Conservation (phyloP, 2,113 vertebrate genomes). For the Vicugna pacos region DNA sequence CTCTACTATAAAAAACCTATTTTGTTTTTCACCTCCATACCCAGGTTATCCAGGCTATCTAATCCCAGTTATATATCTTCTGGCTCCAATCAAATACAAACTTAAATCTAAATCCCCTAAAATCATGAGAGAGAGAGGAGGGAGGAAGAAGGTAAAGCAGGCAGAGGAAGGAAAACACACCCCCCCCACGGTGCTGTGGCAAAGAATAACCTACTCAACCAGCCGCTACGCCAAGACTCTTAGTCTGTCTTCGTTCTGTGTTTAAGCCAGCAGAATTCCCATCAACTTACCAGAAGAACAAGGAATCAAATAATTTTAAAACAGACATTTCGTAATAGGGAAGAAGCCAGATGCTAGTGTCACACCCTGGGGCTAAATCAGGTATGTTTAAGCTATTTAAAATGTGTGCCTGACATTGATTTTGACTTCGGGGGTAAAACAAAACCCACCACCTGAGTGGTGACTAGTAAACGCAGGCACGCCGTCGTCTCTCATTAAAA, state of each 20-base stretch:
- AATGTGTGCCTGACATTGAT: background rate
- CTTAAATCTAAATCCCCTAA: background rate
- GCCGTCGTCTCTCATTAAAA: background rate
- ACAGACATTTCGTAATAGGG: background rate
- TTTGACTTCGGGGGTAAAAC: background rate
- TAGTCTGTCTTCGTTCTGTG: background rate
- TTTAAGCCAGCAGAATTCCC: background rate
- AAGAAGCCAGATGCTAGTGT: background rate
- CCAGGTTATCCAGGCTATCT: background rate
- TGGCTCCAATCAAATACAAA: background rate
- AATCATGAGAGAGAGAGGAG: no score
- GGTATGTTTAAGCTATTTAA: background rate
- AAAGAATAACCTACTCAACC: background rate
- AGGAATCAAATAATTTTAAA: background rate
- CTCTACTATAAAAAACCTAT: background rate
- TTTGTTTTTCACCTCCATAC: background rate
- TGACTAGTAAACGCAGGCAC: background rate
- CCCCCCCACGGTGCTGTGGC: background rate
- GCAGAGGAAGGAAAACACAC: background rate
- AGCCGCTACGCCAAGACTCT: background rate
- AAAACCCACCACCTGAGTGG: background rate
- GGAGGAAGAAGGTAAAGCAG: background rate
- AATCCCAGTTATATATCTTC: background rate
- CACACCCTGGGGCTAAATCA: background rate
- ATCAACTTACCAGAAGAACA: background rate